These are phyloP conservation scores for Dryobates pubescens DNA, from an alignment of 2,797 vertebrate genomes.

Conservation along the genomic window DNA sequence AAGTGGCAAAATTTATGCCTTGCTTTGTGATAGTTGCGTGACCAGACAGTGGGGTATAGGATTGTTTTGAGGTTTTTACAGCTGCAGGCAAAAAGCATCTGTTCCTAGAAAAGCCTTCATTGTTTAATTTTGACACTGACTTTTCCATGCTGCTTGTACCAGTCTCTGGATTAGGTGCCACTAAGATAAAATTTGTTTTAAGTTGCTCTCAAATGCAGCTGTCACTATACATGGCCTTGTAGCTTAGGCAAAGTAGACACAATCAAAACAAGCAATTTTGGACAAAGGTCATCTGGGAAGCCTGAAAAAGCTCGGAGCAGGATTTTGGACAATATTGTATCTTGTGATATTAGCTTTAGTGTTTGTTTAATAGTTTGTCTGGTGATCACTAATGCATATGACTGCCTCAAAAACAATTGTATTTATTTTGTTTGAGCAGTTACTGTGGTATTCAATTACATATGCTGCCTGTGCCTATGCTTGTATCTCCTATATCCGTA, in stretches of 20 bases:
- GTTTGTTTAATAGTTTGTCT: slow-evolving; percentile 41
- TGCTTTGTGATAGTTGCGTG: slow-evolving; percentile 91
- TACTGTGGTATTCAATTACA: neutral
- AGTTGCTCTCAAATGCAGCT: slow-evolving; percentile 83
- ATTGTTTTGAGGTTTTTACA: slow-evolving; percentile 96
- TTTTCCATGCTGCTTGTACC: slow-evolving; percentile 83
- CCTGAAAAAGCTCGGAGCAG: slow-evolving; percentile 61
- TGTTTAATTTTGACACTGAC: slow-evolving; percentile 92
- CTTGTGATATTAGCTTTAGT: slow-evolving; percentile 61
- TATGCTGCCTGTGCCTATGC: neutral
- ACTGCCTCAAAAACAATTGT: neutral
- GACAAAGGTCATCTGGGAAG: slow-evolving; percentile 68
- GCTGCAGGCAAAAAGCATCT: slow-evolving; percentile 98
- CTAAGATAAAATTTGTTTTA: slow-evolving; percentile 84
- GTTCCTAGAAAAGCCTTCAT: slow-evolving; percentile 95
- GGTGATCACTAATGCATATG: neutral
- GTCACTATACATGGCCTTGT: slow-evolving; percentile 74
- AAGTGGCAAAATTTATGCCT: slow-evolving; percentile 85
- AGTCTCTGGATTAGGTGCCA: slow-evolving; percentile 84
- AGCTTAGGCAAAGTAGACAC: slow-evolving; percentile 78
- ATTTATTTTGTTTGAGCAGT: slow-evolving; percentile 3
- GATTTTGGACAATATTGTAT: slow-evolving; percentile 76
- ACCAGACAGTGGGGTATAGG: slow-evolving; percentile 94
- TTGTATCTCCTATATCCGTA: neutral
- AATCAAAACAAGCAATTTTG: slow-evolving; percentile 78